Conservation (phyloP, 2,888 invertebrate species). For the Drosophila leonis region DNA sequence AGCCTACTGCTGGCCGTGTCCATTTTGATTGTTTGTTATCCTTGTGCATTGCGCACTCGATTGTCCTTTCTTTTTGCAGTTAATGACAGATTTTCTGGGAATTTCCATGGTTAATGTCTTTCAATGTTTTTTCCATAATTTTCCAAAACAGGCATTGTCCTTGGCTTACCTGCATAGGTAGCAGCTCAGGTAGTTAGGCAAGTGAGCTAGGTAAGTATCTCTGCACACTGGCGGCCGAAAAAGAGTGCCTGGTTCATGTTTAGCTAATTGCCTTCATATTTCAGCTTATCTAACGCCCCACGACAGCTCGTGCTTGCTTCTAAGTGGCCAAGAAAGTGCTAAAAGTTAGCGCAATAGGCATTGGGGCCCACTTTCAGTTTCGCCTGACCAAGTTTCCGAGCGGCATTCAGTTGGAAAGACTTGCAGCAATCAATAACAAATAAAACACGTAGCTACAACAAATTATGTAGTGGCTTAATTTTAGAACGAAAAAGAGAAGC, state of each 20-base stretch:
- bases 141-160: slow-evolving; percentile 20
- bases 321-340: slow-evolving; percentile 25
- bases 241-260: slow-evolving; percentile 22
- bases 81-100: slow-evolving; percentile 57
- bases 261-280: neutral
- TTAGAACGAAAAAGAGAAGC: slow-evolving; percentile 57
- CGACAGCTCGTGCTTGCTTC: slow-evolving; percentile 4
- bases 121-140: slow-evolving; percentile 38
- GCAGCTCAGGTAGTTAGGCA: slow-evolving; percentile 49
- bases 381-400: slow-evolving; percentile 16
- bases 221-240: slow-evolving; percentile 48
- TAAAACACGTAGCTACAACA: slow-evolving; percentile 53
- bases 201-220: slow-evolving; percentile 31
- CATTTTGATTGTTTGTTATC: slow-evolving; percentile 24
- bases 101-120: slow-evolving; percentile 34
- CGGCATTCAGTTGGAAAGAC: slow-evolving; percentile 52
- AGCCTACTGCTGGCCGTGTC: slow-evolving; percentile 8
- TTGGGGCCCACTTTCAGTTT: neutral
- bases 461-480: slow-evolving; percentile 71
- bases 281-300: neutral
- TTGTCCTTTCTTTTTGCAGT: slow-evolving; percentile 34
- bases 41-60: slow-evolving; percentile 5
- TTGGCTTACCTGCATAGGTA: slow-evolving; percentile 49
- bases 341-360: slow-evolving; percentile 10
- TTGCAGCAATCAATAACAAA: slow-evolving; percentile 69